Base-by-base conservation (phyloP, 2,888 invertebrate species). In the Bhutanitis thaidina region DNA sequence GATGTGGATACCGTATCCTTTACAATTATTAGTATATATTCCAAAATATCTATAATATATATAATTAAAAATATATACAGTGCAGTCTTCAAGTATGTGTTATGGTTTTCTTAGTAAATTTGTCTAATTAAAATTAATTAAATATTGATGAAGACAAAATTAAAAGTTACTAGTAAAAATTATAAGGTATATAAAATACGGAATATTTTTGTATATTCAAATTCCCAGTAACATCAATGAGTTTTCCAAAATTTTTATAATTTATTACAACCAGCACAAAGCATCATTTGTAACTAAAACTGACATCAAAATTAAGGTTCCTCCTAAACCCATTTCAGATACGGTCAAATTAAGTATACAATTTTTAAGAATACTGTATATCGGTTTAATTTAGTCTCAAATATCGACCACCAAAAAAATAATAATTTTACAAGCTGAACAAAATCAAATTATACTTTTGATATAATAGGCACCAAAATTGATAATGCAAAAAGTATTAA, bases 291-390 rank as follows among this genome's bases (percentile, higher is more conserved):
- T 15, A 13, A 30, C 20, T 12, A 43, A 47, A 34, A 7, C 20
- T 40, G 47, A 52, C 43, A 37, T 39, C 34, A 14, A 50, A 50
- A 41, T 37, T 47, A 48, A 43, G 43, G 43, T 47, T 27, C 35
- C 39, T 30, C 13, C 35, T 32, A 41, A 20, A 48, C 34, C 43
- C 48, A 46, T 41, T 43, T 38, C 30, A 52, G 25, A 46, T 35
- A 51, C 35, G 45, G 43, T 43, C 29, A 12, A 48, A 10, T 47
- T 48, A 34, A 43, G 15, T n/a, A 34, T 30, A 34, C 39, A 44
- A 44, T 50, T 50, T 44, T 27, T 25, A 39, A 27, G 15, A 50
- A 44, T 27, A 30, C 50, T 27, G 5, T 20, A 20, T 20, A 20
- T 20, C 20, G 2, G 20, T 44, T 34, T 32, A 48, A 50, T 44